Conservation (phyloP, 92 coral and sea anemone species). For the Paragorgia papillata region DNA sequence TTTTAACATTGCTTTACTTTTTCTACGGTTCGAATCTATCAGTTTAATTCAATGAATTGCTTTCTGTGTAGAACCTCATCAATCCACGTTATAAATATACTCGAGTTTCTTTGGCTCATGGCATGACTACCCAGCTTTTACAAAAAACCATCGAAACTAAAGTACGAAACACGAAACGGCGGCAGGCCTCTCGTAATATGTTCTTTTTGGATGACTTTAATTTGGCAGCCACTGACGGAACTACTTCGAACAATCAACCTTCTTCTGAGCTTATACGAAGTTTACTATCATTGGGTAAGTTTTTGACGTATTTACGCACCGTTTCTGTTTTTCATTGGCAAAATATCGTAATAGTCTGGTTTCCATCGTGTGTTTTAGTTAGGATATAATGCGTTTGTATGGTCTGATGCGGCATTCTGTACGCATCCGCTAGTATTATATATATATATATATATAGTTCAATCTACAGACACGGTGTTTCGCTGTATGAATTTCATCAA, state of each 20-base stretch:
- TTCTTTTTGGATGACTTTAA: conserved; percentile 89
- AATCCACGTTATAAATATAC: conserved; percentile 78
- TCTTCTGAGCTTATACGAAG: conserved; percentile 89
- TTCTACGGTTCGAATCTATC: too few relatives aligned
- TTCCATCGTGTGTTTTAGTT: too few relatives aligned
- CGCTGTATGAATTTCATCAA: too few relatives aligned
- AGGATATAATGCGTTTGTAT: too few relatives aligned
- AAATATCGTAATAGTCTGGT: too few relatives aligned
- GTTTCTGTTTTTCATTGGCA: too few relatives aligned
- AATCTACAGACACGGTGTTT: too few relatives aligned
- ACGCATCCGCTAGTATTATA: too few relatives aligned
- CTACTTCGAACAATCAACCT: conserved; percentile 66
- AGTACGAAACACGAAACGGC: conserved; percentile 62
- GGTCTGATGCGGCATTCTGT: too few relatives aligned
- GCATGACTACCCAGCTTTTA: conserved; percentile 71
- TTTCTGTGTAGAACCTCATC: conserved; percentile 69
- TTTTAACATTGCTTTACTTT: too few relatives aligned
- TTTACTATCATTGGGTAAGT: conserved; percentile 77
- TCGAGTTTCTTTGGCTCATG: conserved; percentile 82
- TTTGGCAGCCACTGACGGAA: conserved; percentile 70
- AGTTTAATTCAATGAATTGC: not conserved
- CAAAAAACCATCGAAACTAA: conserved; percentile 87
- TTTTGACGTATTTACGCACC: not conserved
- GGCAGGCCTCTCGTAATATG: conserved; percentile 42
- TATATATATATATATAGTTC: too few relatives aligned